Evolutionary conservation across 23 tunicate genomes (phyloP), one percentile per base, ranked within the genome.

Genomic region (Ascidia mentula): DNA sequence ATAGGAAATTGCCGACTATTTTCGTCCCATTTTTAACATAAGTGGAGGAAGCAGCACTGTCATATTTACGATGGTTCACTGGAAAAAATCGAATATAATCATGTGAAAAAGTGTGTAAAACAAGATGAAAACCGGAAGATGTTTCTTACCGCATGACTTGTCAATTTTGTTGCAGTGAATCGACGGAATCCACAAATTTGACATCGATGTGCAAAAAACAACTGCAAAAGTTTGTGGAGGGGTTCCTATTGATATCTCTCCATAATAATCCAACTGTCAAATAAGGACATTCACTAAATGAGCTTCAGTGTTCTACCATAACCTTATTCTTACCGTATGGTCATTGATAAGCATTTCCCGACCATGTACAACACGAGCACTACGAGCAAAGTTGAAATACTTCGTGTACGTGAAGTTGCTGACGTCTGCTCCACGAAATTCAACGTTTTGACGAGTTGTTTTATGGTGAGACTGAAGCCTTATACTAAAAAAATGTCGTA

Each of bases 231-330:
- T 61, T 75, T 96, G 97, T 0, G 90, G 85, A 0, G 99, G 99
- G 6, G 93, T 91, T 77, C 99, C 99, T 72, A 96, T 96, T 6
- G 82, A n/a, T 53, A 96, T 91, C 3, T 65, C 61, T 28, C 97
- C 99, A 69, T 61, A 96, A 73, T 96, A 96, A 61, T 96, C 97
- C 26, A 97, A 97, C 90, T 95, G 60, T 45, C n/a, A n/a, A n/a
- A 74, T 32, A 76, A 53, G 7, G n/a, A n/a, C n/a, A n/a, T n/a
- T n/a, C n/a, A n/a, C n/a, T n/a, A n/a, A n/a, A n/a, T n/a, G n/a
- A n/a, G n/a, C n/a, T n/a, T n/a, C n/a, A n/a, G n/a, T n/a, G n/a
- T n/a, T n/a, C n/a, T n/a, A n/a, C n/a, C n/a, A n/a, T n/a, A n/a
- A n/a, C n/a, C n/a, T n/a, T n/a, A n/a, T n/a, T n/a, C 84, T 86